Evolutionary conservation across 2,797 vertebrate species (phyloP).

Genomic region (Botia almorhae): DNA sequence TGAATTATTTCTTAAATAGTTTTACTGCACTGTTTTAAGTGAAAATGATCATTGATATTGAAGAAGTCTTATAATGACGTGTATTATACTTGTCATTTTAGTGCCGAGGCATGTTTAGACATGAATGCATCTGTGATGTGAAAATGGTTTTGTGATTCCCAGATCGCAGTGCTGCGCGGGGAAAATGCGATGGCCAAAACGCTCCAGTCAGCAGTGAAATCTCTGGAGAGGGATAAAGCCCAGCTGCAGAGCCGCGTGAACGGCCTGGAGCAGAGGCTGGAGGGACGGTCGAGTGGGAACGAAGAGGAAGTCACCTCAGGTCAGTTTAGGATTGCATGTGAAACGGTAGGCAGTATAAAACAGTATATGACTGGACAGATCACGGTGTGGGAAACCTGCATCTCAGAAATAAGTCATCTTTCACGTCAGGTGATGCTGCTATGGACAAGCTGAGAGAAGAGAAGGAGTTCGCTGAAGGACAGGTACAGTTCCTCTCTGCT

Average conservation of each 20-base stretch:
- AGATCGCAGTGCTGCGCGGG: slow-evolving; percentile 88
- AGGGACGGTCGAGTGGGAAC: slow-evolving; percentile 76
- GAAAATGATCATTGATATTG: not conserved
- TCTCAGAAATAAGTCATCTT: not conserved
- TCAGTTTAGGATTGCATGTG: slow-evolving; percentile 61
- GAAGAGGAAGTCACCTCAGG: slow-evolving; percentile 76
- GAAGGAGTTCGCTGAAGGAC: slow-evolving; percentile 89
- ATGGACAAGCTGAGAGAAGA: slow-evolving; percentile 84
- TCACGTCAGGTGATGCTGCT: slow-evolving; percentile 77
- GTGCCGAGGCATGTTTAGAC: not conserved
- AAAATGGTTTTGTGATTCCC: slow-evolving; percentile 23
- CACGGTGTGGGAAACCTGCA: too few species aligned
- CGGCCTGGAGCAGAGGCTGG: slow-evolving; percentile 87
- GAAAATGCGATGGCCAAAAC: slow-evolving; percentile 89
- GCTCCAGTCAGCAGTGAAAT: slow-evolving; percentile 87
- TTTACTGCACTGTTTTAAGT: not conserved
- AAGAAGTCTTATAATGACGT: not conserved
- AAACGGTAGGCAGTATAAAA: not conserved
- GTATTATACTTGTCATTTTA: not conserved
- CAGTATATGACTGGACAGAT: not conserved
- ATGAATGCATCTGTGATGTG: not conserved
- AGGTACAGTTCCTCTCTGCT: slow-evolving; percentile 75
- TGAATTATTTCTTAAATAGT: not conserved
- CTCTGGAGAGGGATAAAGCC: slow-evolving; percentile 89
- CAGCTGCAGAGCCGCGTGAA: slow-evolving; percentile 88